A percentile compares a stretch with the other conserved stretches of the same genome.
Conservation (phyloP, 30 jellyfish, hydroid and myxozoan species). For the Thelohanellus kitauei region DNA sequence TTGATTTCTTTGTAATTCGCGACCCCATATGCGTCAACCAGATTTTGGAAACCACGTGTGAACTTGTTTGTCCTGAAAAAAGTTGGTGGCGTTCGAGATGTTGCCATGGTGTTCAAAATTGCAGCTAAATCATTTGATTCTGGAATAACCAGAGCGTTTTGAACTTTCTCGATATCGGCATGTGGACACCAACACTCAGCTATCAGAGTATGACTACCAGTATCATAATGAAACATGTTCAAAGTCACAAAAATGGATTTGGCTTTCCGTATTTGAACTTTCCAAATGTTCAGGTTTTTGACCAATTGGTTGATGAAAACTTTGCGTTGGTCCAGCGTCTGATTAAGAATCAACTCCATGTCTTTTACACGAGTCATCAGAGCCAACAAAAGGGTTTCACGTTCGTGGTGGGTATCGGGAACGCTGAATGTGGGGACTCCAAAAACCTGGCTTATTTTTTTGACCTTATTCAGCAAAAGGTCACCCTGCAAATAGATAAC, state of each 20-base stretch:
- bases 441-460: constrained; percentile 88
- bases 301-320: too few relatives aligned
- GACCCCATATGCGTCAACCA: constrained; percentile 94
- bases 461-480: constrained; percentile 55
- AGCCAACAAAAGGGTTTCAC: too few relatives aligned
- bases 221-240: constrained; percentile 92
- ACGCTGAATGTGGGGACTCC: too few relatives aligned
- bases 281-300: too few relatives aligned
- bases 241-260: constrained; percentile 55
- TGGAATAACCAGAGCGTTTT: constrained; percentile 17
- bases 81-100: constrained; percentile 82
- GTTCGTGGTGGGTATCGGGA: too few relatives aligned
- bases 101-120: constrained; percentile 56
- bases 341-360: too few relatives aligned
- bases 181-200: constrained; percentile 99
- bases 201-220: constrained; percentile 50
- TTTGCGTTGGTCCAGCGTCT: too few relatives aligned
- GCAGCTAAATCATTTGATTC: constrained; percentile 96
- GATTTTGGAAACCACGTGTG: constrained; percentile 76
- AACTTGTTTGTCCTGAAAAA: constrained; percentile 72
- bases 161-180: constrained; percentile 36
- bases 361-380: too few relatives aligned
- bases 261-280: too few relatives aligned
- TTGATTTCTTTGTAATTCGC: constrained; percentile 96
- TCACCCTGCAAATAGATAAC: constrained; percentile 92